Percentiles rank a stretch among this genome's conserved stretches.
Evolutionary conservation across 2,113 vertebrate genomes (phyloP).

Genomic region (Lonchura striata): DNA sequence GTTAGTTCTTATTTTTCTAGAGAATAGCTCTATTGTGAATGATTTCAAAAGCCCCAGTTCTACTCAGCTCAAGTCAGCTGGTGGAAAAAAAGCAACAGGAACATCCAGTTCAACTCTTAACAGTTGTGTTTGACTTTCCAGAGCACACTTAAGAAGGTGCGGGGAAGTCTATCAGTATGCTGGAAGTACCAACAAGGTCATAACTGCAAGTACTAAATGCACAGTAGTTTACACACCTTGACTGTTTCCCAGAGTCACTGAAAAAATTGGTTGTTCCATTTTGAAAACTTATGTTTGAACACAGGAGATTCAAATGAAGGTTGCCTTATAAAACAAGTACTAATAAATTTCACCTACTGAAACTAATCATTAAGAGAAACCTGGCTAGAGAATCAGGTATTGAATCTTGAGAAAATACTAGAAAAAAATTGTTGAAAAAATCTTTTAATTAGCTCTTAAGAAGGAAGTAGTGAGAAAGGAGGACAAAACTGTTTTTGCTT

Average conservation of each 20-base stretch:
- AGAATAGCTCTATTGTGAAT: background rate
- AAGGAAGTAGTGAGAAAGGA: background rate
- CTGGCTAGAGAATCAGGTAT: background rate
- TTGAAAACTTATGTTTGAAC: background rate
- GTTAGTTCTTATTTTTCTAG: background rate
- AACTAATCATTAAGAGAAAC: background rate
- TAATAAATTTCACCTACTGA: background rate
- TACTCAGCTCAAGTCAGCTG: background rate
- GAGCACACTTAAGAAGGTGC: background rate
- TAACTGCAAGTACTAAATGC: background rate
- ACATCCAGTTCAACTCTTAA: background rate
- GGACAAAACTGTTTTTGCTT: background rate
- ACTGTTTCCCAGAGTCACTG: conserved; percentile 1
- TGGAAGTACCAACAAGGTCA: background rate
- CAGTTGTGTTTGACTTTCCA: conserved; percentile 2
- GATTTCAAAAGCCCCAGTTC: background rate
- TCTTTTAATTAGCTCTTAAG: background rate
- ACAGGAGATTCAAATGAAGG: background rate
- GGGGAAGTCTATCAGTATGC: background rate
- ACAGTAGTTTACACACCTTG: background rate
- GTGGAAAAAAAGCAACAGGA: background rate
- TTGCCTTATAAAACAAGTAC: background rate
- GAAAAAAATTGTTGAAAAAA: background rate
- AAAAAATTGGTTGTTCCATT: background rate
- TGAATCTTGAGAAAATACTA: background rate